Evolutionary conservation across 2,113 vertebrate species (phyloP).

Genomic region (Cygnus buccinator): DNA sequence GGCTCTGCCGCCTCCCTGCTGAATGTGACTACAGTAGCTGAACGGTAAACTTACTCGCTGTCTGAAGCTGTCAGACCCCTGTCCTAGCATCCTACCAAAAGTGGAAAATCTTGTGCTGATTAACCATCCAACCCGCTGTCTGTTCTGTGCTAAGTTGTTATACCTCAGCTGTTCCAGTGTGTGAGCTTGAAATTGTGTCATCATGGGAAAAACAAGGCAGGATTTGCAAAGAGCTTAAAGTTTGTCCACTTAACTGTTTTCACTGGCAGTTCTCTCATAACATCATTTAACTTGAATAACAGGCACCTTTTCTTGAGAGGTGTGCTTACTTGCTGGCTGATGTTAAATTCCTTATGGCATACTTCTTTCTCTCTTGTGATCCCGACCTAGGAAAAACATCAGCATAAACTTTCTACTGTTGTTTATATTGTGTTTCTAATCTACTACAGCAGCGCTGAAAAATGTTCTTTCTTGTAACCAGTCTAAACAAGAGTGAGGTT

Average conservation of each 20-base stretch:
- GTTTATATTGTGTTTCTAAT: slow-evolving; percentile 12
- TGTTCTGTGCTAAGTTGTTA: neutral
- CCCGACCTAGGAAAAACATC: neutral
- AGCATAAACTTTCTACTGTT: neutral
- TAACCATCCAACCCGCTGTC: neutral
- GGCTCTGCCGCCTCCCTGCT: neutral
- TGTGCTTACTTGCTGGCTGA: neutral
- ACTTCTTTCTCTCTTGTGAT: neutral
- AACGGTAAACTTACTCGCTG: neutral
- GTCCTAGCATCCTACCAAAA: neutral
- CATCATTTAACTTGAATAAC: neutral
- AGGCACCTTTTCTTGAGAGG: neutral
- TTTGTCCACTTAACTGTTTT: neutral
- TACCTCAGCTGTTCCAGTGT: neutral
- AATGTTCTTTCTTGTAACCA: slow-evolving; percentile 1
- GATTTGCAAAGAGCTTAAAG: neutral
- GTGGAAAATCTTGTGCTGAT: neutral
- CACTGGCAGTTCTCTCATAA: neutral
- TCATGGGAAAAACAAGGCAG: neutral
- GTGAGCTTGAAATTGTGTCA: neutral
- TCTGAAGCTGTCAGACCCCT: neutral
- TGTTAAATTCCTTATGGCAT: neutral
- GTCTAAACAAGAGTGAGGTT: slow-evolving; percentile 8
- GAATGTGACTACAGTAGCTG: neutral
- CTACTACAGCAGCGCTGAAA: neutral